Conservation (phyloP, 1,140 invertebrate species). For the Ooceraea biroi region DNA sequence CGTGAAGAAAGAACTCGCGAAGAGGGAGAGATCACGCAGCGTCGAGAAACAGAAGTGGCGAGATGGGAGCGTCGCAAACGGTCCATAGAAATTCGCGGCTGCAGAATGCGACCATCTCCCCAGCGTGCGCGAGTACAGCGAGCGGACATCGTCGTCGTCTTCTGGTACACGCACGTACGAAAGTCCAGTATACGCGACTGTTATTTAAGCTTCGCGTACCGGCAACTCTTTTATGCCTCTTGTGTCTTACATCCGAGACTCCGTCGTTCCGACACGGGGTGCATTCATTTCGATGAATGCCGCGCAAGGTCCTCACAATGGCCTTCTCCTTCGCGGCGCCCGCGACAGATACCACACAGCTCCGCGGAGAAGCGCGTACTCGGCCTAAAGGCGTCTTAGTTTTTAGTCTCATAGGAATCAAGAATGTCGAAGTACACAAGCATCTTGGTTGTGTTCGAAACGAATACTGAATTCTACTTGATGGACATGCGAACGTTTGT, state of each 20-base stretch:
- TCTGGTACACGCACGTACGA: slow-evolving; percentile 69
- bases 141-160: slow-evolving; percentile 43
- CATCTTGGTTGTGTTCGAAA: background rate
- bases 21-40: slow-evolving; percentile 54
- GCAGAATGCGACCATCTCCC: slow-evolving; percentile 73
- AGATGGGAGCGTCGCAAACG: slow-evolving; percentile 78
- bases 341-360: slow-evolving; percentile 65
- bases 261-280: slow-evolving; percentile 79
- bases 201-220: slow-evolving; percentile 86
- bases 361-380: slow-evolving; percentile 70
- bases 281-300: slow-evolving; percentile 84
- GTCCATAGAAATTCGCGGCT: slow-evolving; percentile 80
- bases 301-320: slow-evolving; percentile 80
- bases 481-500: background rate
- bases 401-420: slow-evolving; percentile 75
- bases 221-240: slow-evolving; percentile 85
- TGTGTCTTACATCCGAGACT: slow-evolving; percentile 85
- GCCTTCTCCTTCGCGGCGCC: slow-evolving; percentile 78
- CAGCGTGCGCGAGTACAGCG: slow-evolving; percentile 57
- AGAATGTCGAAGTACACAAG: background rate
- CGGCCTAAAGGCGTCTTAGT: slow-evolving; percentile 74
- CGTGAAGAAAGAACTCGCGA: slow-evolving; percentile 50
- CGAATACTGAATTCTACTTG: slow-evolving; percentile 13
- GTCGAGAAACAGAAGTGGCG: slow-evolving; percentile 76
- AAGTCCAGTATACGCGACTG: slow-evolving; percentile 70